Base-by-base conservation (phyloP, 2,888 invertebrate genomes). In the Acronicta aceris region DNA sequence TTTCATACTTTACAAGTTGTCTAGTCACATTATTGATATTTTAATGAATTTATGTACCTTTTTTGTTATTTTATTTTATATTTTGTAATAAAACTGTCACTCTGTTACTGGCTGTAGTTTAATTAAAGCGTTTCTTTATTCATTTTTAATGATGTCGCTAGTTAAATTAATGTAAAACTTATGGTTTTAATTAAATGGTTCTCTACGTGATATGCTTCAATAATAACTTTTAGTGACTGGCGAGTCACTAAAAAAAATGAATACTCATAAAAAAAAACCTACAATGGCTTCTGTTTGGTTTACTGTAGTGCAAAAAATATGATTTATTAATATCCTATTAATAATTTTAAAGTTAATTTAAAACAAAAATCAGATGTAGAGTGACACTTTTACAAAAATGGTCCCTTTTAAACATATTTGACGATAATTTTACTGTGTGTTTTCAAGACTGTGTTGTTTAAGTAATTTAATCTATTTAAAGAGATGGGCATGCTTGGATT, bases 391-490 rank as follows among this genome's bases (percentile, higher is more conserved):
- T 72, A 61, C 12, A 64, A 58, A 56, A 10, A 50, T 38, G 30
- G 43, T 52, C 42, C 10, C 17, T 63, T 59, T 63, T 48, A 56
- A 57, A 59, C 42, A 59, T 65, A 59, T 60, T 64, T 75, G 65
- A 70, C 56, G 42, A 74, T 61, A 65, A 59, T 71, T 57, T 70
- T 67, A 79, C 75, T 78, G 81, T 82, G 79, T 80, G 81, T 83
- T 84, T 69, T 81, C 74, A 87, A 86, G 85, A 86, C 86, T 87
- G 85, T 85, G 81, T 83, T 75, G 77, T 83, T 83, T 82, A 79
- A 78, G 76, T 77, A 72, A 68, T 78, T 65, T 57, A 61, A 70
- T 49, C 59, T 75, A 70, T 75, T 65, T 54, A 62, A 70, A 50
- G 36, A 16, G 66, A 64, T 75, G 74, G 76, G 66, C 57, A 68